Conservation (phyloP, 2,113 vertebrate species). For the Otocyon megalotis region DNA sequence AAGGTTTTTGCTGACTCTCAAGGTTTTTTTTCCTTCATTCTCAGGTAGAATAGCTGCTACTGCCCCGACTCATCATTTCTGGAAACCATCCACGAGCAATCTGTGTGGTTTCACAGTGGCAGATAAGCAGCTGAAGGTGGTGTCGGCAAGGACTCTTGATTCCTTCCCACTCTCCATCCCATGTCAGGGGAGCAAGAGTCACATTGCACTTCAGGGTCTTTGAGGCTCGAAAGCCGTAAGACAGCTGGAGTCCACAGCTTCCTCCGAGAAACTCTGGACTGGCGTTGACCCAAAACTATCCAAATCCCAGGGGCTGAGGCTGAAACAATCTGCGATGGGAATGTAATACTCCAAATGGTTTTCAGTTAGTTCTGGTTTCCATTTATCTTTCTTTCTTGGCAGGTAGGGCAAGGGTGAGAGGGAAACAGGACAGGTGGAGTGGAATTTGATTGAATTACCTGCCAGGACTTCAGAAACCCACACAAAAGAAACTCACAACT, state of each 20-base stretch:
- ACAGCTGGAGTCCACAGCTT: conserved; percentile 54
- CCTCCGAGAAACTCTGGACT: conserved; percentile 5
- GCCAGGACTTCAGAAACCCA: conserved; percentile 47
- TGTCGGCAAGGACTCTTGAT: not conserved
- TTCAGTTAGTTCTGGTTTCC: conserved; percentile 67
- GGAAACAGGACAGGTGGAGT: conserved; percentile 70
- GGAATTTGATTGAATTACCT: conserved; percentile 67
- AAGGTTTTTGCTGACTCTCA: not conserved
- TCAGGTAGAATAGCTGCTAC: not conserved
- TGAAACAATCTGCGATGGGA: conserved; percentile 30
- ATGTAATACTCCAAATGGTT: conserved; percentile 59
- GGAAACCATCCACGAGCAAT: not conserved
- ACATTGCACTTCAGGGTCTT: not conserved
- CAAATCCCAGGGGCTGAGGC: conserved; percentile 14
- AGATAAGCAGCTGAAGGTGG: not conserved
- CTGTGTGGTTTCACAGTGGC: not conserved
- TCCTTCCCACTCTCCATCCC: not conserved
- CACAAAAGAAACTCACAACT: conserved; percentile 49
- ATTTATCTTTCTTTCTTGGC: conserved; percentile 72
- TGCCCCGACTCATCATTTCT: not conserved
- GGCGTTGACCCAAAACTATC: conserved; percentile 48
- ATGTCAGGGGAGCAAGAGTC: not conserved
- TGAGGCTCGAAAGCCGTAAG: conserved; percentile 24
- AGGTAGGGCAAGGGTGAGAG: conserved; percentile 70
- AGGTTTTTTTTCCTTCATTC: not conserved